Conservation (phyloP, 2,113 vertebrate genomes). For the Pomatorhinus ruficollis region DNA sequence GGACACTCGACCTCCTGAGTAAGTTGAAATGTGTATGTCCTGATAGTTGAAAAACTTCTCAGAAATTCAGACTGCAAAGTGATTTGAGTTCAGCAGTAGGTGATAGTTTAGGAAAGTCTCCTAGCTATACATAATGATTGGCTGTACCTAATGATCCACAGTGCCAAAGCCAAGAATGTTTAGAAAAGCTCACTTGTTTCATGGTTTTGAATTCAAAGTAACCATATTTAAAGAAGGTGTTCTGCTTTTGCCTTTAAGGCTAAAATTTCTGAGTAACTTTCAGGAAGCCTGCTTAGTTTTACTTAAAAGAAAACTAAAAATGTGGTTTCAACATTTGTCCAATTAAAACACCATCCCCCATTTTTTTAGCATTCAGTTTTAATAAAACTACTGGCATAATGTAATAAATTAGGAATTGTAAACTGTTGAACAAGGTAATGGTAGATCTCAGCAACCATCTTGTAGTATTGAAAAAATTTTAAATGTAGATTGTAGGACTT, state of each 20-base stretch:
- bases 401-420: neutral
- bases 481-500: neutral
- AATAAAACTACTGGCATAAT: neutral
- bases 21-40: constrained; percentile 69
- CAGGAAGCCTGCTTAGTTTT: neutral
- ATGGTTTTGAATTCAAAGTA: constrained; percentile 6
- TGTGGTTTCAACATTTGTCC: neutral
- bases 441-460: neutral
- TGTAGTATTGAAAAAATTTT: neutral
- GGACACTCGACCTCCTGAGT: constrained; percentile 97
- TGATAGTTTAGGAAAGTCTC: neutral
- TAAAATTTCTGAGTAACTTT: neutral
- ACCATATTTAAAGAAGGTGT: neutral
- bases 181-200: constrained; percentile 7
- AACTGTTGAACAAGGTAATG: neutral
- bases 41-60: neutral
- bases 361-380: neutral
- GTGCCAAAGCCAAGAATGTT: neutral
- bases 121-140: neutral
- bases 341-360: accelerated
- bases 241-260: constrained; percentile 1
- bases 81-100: neutral
- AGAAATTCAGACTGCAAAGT: neutral
- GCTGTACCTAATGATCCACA: neutral
- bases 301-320: neutral